Conservation (phyloP, 2,888 invertebrate species). For the Temnothorax ravouxi region DNA sequence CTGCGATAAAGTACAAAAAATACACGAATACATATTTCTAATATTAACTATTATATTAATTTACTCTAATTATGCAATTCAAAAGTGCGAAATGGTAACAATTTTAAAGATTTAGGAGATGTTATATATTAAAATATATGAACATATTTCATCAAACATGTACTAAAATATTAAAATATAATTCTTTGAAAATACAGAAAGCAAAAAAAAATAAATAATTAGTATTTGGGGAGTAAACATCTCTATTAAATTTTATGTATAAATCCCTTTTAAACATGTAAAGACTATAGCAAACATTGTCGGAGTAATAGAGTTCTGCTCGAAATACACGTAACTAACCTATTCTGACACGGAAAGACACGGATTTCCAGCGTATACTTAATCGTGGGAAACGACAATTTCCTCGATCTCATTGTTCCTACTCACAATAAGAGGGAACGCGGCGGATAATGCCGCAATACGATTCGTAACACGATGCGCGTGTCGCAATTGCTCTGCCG, state of each 20-base stretch:
- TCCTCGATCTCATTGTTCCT: slow-evolving; percentile 58
- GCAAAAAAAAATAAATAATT: not conserved
- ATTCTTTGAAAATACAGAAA: not conserved
- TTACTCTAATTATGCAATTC: not conserved
- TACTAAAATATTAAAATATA: not conserved
- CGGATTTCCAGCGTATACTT: slow-evolving; percentile 23
- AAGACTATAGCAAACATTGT: slow-evolving; percentile 17
- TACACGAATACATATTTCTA: not conserved
- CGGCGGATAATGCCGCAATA: slow-evolving; percentile 50
- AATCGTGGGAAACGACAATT: slow-evolving; percentile 60
- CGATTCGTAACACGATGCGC: slow-evolving; percentile 48
- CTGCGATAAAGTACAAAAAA: not conserved
- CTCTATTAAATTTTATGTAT: not conserved
- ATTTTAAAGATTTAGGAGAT: not conserved
- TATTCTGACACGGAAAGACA: not conserved
- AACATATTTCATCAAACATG: not conserved
- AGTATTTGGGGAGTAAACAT: not conserved
- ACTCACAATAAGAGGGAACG: slow-evolving; percentile 51
- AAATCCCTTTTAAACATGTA: not conserved
- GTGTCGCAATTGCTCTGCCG: slow-evolving; percentile 53
- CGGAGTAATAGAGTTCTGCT: not conserved
- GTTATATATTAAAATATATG: not conserved
- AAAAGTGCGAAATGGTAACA: not conserved
- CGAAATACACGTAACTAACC: slow-evolving; percentile 7
- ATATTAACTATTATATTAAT: not conserved